A percentile compares a stretch with the other conserved stretches of the same genome.
Evolutionary conservation across 2,888 invertebrate species (phyloP).

Genomic region (Orthonevra nobilis): DNA sequence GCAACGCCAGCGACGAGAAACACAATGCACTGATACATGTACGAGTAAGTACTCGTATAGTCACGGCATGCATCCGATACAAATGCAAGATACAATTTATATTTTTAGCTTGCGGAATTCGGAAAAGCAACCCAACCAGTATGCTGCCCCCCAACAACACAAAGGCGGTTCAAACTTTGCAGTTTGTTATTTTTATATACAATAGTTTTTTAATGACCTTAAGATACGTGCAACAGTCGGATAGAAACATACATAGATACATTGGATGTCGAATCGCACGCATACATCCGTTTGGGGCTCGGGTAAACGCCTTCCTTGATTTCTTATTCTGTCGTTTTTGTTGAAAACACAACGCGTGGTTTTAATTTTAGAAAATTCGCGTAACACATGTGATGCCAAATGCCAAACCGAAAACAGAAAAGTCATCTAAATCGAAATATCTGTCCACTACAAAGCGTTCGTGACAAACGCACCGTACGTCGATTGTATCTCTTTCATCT

Average conservation of each 20-base stretch:
- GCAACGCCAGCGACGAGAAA: conserved; percentile 24
- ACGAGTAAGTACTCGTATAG: too few species aligned
- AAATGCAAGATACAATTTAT: background rate
- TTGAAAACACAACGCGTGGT: conserved; percentile 30
- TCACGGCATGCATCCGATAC: conserved; percentile 13
- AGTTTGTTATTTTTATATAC: too few species aligned
- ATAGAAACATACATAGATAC: conserved; percentile 7
- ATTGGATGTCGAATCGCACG: too few species aligned
- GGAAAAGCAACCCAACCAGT: conserved; percentile 35
- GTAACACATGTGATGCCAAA: conserved; percentile 47
- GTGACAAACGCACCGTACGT: background rate
- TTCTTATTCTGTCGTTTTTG: background rate
- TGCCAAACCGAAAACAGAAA: conserved; percentile 1
- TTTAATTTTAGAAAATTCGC: conserved; percentile 57
- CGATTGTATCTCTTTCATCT: conserved; percentile 42
- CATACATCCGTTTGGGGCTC: too few species aligned
- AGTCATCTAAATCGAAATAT: conserved; percentile 32
- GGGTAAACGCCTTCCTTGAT: too few species aligned
- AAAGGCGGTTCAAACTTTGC: conserved; percentile 21
- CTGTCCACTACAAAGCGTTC: background rate
- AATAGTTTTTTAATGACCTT: conserved; percentile 51
- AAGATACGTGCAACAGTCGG: conserved; percentile 39
- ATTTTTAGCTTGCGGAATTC: conserved; percentile 64
- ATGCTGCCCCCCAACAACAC: background rate
- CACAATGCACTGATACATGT: conserved; percentile 11